Conservation (phyloP, 35 echinoderm and acorn worm species). For the Eucidaris tribuloides region DNA sequence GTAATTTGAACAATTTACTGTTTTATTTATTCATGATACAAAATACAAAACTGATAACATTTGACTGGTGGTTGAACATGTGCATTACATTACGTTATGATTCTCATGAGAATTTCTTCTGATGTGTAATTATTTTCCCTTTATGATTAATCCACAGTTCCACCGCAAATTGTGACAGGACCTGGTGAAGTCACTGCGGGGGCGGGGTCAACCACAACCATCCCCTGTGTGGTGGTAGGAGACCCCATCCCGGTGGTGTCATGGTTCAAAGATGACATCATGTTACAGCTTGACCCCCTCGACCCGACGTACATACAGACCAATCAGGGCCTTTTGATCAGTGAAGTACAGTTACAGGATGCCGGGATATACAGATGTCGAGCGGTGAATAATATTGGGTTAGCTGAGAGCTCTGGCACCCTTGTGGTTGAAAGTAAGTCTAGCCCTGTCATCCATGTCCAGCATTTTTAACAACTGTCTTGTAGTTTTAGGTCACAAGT, state of each 20-base stretch:
- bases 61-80: too few species aligned
- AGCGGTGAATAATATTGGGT: constrained; percentile 67
- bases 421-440: constrained; percentile 82
- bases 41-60: too few species aligned
- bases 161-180: constrained; percentile 51
- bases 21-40: too few species aligned
- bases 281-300: constrained; percentile 40
- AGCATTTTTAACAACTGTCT: not conserved
- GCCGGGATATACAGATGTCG: constrained; percentile 57
- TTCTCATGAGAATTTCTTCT: too few species aligned
- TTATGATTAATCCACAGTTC: too few species aligned
- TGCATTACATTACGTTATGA: too few species aligned
- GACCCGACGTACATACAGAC: constrained; percentile 56
- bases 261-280: constrained; percentile 74
- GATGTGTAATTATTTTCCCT: too few species aligned
- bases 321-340: constrained; percentile 61
- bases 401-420: constrained; percentile 43
- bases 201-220: constrained; percentile 32
- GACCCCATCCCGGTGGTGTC: constrained; percentile 66
- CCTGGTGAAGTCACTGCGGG: constrained; percentile 46
- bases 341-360: constrained; percentile 31
- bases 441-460: not conserved
- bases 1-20: too few species aligned
- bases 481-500: not conserved
- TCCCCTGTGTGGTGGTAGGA: constrained; percentile 70